Evolutionary conservation across 2,113 vertebrate genomes (phyloP).

Genomic region (Apodemus sylvaticus): DNA sequence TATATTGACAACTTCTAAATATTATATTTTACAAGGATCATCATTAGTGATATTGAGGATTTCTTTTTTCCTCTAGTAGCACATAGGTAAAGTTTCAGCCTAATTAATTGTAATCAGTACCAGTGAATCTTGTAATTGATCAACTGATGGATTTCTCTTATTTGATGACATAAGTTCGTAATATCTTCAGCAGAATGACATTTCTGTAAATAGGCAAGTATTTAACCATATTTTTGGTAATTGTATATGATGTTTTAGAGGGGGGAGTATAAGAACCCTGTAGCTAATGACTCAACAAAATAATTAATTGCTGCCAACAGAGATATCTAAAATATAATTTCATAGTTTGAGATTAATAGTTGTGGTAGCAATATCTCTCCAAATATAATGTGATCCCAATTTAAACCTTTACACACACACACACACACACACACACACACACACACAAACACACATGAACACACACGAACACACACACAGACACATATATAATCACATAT

Average conservation of each 20-base stretch:
- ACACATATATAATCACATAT: too few species aligned
- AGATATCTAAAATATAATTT: background rate
- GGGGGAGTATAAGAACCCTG: background rate
- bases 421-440: background rate
- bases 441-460: background rate
- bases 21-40: background rate
- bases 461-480: too few species aligned
- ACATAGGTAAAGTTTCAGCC: background rate
- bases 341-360: too few species aligned
- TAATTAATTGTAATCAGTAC: background rate
- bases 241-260: background rate
- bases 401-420: background rate
- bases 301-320: background rate
- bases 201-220: background rate
- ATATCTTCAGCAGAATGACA: background rate
- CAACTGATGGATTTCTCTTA: background rate
- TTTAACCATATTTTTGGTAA: background rate
- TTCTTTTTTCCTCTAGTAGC: background rate
- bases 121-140: background rate
- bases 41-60: background rate
- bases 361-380: too few species aligned
- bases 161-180: background rate
- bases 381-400: background rate
- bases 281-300: background rate
- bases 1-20: background rate